Evolutionary conservation across 2,113 vertebrate genomes (phyloP), one percentile per base, ranked within the genome.

Genomic region (Montifringilla adamsi): DNA sequence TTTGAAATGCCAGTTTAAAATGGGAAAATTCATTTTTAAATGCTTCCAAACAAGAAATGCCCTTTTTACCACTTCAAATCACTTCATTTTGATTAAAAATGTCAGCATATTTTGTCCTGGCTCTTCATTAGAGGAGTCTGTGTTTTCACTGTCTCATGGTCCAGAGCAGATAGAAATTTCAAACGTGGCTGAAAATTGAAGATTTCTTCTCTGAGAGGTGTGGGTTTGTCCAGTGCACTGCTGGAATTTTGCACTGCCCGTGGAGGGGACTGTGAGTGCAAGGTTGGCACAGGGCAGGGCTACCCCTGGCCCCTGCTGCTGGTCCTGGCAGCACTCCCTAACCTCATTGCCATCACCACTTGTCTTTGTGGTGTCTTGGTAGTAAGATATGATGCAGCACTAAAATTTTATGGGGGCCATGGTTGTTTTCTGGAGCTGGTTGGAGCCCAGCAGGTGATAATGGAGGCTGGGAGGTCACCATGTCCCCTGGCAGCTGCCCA

Each of bases 1-100:
- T 89, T 58, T 35, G 60, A 94, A 96, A 90, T 95, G 92, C 69
- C 95, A 78, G 30, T 70, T 90, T 83, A 81, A 88, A 93, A 59
- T 7, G 2, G 43, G 81, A 77, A 77, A 46, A 84, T 93, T 90
- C 50, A 27, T 77, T 90, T 47, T 52, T 50, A 89, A 82, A 82
- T 6, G 56, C 37, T 95, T 72, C 81, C 39, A 66, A 86, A 86
- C 72, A 92, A 88, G 63, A 59, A 90, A 62, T 76, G 72, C 77
- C 85, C 85, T 92, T 96, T 89, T 94, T 76, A 53, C 64, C 79
- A 59, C 91, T 46, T 89, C 43, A 20, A 24, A 86, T 89, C 52
- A 5, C 68, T 93, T 84, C 26, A 76, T 86, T 92, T 93, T 66
- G 33, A 86, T 92, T 84, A n/a, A 86, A 94, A 84, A 90, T 58